These are phyloP conservation scores for Acipenser ruthenus DNA, from an alignment of 2,797 vertebrate genomes.

Conservation along the genomic window DNA sequence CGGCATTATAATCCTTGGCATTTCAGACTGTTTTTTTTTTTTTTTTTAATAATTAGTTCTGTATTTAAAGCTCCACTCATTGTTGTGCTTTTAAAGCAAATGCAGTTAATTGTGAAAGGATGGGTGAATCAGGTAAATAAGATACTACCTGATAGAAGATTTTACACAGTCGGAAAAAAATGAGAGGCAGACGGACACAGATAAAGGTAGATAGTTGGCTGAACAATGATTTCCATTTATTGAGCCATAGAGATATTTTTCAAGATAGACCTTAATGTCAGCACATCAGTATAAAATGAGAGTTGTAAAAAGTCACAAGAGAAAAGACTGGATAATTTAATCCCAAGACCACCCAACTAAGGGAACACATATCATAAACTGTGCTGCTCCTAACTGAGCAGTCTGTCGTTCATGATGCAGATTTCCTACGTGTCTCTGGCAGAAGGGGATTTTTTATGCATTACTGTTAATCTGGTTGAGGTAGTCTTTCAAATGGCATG, in stretches of 20 bases:
- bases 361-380: neutral
- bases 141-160: no score
- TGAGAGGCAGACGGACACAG: no score
- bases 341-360: neutral
- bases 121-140: no score
- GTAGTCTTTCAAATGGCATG: conserved; percentile 25
- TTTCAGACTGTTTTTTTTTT: conserved; percentile 8
- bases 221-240: no score
- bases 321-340: neutral
- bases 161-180: no score
- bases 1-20: conserved; percentile 15
- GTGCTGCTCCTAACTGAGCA: conserved; percentile 13
- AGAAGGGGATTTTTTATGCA: conserved; percentile 33
- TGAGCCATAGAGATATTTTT: no score
- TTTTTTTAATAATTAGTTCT: neutral
- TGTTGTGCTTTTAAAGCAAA: no score
- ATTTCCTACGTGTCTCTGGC: conserved; percentile 12
- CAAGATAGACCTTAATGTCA: no score
- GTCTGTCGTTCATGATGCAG: conserved; percentile 4
- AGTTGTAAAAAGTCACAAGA: neutral
- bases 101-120: no score
- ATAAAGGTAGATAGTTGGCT: no score
- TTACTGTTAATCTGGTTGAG: conserved; percentile 36
- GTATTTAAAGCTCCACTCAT: no score
- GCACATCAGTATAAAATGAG: no score